Evolutionary conservation across 2,797 vertebrate genomes (phyloP).

Genomic region (Sebastes iracundus): DNA sequence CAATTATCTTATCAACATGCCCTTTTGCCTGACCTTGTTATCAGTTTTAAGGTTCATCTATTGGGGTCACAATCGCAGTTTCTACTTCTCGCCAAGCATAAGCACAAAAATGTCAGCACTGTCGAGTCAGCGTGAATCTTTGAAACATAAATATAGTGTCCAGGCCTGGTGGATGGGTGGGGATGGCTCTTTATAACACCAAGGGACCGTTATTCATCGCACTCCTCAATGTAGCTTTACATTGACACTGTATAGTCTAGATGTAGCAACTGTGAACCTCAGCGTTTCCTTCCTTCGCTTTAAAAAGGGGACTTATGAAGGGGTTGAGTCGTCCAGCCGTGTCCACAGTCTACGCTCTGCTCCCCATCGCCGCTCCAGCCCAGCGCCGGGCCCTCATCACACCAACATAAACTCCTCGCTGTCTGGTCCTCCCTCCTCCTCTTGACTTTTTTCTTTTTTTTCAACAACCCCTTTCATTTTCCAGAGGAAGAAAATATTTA

Average conservation of each 20-base stretch:
- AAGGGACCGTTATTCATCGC: slow-evolving; percentile 67
- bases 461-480: slow-evolving; percentile 73
- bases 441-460: slow-evolving; percentile 31
- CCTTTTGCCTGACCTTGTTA: neutral
- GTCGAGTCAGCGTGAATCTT: slow-evolving; percentile 62
- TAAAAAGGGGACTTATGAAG: slow-evolving; percentile 68
- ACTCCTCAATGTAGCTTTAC: slow-evolving; percentile 69
- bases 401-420: slow-evolving; percentile 74
- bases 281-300: slow-evolving; percentile 75
- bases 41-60: slow-evolving; percentile 6
- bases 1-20: neutral
- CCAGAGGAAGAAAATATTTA: slow-evolving; percentile 81
- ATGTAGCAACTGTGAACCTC: slow-evolving; percentile 85
- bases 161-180: slow-evolving; percentile 51
- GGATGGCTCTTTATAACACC: slow-evolving; percentile 67
- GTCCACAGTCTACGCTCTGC: slow-evolving; percentile 61
- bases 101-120: slow-evolving; percentile 37
- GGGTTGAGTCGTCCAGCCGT: slow-evolving; percentile 66
- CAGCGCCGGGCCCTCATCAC: slow-evolving; percentile 77
- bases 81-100: slow-evolving; percentile 11
- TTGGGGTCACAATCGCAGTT: neutral
- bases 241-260: slow-evolving; percentile 89
- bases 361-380: slow-evolving; percentile 72
- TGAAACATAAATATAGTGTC: slow-evolving; percentile 76
- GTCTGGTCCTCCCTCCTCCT: slow-evolving; percentile 67